Evolutionary conservation across 2,888 invertebrate species (phyloP).

Genomic region (Tetropium fuscum): DNA sequence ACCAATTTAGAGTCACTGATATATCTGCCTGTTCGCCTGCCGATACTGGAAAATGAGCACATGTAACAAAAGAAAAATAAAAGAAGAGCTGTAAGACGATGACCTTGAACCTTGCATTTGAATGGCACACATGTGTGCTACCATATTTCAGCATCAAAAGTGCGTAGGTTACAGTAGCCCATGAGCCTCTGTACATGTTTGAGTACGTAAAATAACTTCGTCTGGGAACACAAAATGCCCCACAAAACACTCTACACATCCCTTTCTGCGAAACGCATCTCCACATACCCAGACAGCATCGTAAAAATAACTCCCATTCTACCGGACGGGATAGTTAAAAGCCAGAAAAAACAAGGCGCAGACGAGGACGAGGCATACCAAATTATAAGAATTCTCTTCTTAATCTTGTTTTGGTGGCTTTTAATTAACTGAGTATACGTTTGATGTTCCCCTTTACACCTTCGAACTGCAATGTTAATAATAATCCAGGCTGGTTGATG

Average conservation of each 20-base stretch:
- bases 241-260: conserved; percentile 14
- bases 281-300: conserved; percentile 39
- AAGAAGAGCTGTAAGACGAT: too few relatives aligned
- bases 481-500: conserved; percentile 5
- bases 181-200: too few relatives aligned
- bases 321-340: conserved; percentile 26
- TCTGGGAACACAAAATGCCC: conserved; percentile 23
- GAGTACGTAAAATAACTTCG: conserved; percentile 13
- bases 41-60: too few relatives aligned
- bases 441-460: conserved; percentile 35
- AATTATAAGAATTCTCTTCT: conserved; percentile 38
- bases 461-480: conserved; percentile 9
- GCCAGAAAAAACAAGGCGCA: conserved; percentile 21
- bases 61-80: too few relatives aligned
- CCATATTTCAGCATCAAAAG: too few relatives aligned
- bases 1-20: too few relatives aligned
- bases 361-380: conserved; percentile 38
- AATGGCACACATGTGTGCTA: too few relatives aligned
- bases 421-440: conserved; percentile 34
- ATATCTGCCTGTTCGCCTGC: too few relatives aligned
- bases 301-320: conserved; percentile 44
- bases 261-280: conserved; percentile 30
- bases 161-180: too few relatives aligned
- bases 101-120: too few relatives aligned
- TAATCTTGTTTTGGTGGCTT: conserved; percentile 34